Base-by-base conservation (phyloP, 2,797 vertebrate genomes). In the Poeciliopsis turneri region DNA sequence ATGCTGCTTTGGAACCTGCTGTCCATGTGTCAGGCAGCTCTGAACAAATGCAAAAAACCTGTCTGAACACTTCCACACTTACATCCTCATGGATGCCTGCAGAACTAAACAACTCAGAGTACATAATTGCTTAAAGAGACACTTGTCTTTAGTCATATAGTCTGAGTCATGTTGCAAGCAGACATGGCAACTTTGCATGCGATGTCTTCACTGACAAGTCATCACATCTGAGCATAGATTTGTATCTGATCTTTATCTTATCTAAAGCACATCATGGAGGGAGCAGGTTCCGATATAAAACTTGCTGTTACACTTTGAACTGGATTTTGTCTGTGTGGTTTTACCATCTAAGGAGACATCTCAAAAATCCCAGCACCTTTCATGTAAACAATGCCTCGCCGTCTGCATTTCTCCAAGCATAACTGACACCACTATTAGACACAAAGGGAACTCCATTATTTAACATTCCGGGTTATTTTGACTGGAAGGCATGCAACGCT, bases 361-460 rank as follows among this genome's bases (percentile, higher is more conserved):
- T 85, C 79, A 87, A 82, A 87, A 77, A 85, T 82, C 59, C 72
- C 46, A 28, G 70, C 81, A 84, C 83, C 74, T 51, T 53, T 74
- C 66, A 75, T 53, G 78, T 72, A 87, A 83, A 93, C 92, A 92
- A 87, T 76, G 85, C 82, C 47, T 84, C 85, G 73, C 83, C 92
- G 87, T 91, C 82, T 86, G 72, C 57, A 57, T 45, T 66, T 83
- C 85, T 82, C 75, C 78, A 80, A 80, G 84, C 80, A 88, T 59
- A 55, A 83, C 84, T 89, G 78, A 79, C 72, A 86, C 59, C 77
- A 73, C 78, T 78, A 77, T 82, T 79, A 78, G 85, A 90, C 81
- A 72, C 82, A 92, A 87, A 94, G 79, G 90, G 86, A 76, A 45
- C 78, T 25, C 82, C 73, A 83, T 93, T 93, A 92, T 95, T 90